phyloP scores from a whole-genome alignment of 1,140 invertebrate species.

The Mizuhopecten yessoensis region DNA sequence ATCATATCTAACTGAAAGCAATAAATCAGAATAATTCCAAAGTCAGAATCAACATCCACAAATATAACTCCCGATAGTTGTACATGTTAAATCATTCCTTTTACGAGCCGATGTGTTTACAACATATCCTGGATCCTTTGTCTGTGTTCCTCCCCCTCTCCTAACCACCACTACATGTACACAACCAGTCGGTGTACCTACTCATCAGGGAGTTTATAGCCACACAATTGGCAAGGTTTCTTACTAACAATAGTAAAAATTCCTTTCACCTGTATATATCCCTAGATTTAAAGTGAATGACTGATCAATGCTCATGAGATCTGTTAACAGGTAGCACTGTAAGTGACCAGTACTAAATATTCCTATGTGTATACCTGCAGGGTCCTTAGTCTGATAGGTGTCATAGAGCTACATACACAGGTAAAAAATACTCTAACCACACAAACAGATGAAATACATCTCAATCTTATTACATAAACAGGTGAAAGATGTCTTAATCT shows the following conservation, averaged over 20 bases:
- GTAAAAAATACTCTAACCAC: too few relatives aligned
- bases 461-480: too few relatives aligned
- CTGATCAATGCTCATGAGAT: too few relatives aligned
- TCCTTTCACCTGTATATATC: not conserved
- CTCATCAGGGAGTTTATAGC: not conserved
- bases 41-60: not conserved
- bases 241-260: not conserved
- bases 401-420: too few relatives aligned
- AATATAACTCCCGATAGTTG: not conserved
- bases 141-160: not conserved
- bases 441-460: too few relatives aligned
- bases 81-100: not conserved
- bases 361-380: not conserved
- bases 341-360: not conserved
- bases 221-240: not conserved
- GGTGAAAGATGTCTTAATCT: too few relatives aligned
- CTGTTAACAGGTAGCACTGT: not conserved
- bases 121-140: too few relatives aligned
- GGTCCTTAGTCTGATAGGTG: too few relatives aligned
- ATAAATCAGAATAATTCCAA: too few relatives aligned
- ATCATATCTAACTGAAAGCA: not conserved
- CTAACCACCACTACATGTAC: not conserved
- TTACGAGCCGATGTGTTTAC: not conserved
- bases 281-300: not conserved
- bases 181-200: not conserved